Evolutionary conservation across 1,140 invertebrate genomes (phyloP), one percentile per base, ranked within the genome.

Genomic region (Melitaea cinxia): DNA sequence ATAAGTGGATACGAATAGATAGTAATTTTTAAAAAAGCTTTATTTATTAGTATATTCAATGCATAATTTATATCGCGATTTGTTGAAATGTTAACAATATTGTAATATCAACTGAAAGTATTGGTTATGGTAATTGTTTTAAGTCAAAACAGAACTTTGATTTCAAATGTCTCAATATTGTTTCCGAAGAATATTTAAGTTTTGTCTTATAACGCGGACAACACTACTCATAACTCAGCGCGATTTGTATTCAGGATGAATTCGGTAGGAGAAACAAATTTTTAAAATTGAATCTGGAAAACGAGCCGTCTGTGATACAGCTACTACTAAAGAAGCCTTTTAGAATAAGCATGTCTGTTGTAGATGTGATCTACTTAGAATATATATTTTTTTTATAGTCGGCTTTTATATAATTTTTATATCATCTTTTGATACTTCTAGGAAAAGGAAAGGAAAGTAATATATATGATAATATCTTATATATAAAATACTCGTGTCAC

Each of bases 271-370:
- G 82, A 73, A 85, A 78, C 82, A 85, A 85, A 81, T 87, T 87
- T 82, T 87, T 83, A 82, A 85, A 87, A 85, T 87, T 87, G 81
- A 85, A 85, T 85, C 77, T 85, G 72, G 62, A 73, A 65, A 76
- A 78, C 70, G 72, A 80, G 71, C 70, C 74, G 73, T 55, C 72
- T 66, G 77, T 77, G 73, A 80, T 80, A 84, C 75, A 82, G 67
- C 71, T 57, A 72, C 73, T 64, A 57, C 62, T 50, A 52, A 61
- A 56, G 52, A 57, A 61, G 54, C 54, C 28, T 54, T 47, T 47
- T 68, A 72, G 69, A 67, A 47, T 47, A 47, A 47, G 19, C 42
- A 47, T 47, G 21, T 42, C 37, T 42, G 37, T 17, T 42, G 15
- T 42, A 42, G 37, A 42, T 42, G 37, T 33, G 30, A 6, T 42